These are phyloP conservation scores for Hirundichthys speculiger DNA, from an alignment of 2,113 vertebrate genomes.

Conservation along the genomic window DNA sequence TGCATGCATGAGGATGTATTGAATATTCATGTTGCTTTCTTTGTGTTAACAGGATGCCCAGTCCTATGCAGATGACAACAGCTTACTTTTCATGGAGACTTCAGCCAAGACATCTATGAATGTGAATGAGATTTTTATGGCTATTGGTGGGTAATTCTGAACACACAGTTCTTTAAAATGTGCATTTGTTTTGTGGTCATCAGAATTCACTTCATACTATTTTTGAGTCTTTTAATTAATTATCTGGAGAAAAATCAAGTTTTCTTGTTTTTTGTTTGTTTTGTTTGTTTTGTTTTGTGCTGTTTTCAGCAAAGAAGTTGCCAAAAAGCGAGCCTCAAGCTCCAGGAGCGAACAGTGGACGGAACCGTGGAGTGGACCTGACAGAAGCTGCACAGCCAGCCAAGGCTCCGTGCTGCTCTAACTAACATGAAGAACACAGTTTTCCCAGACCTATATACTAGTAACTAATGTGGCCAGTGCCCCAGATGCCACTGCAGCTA, in stretches of 20 bases:
- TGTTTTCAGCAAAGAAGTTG: constrained; percentile 88
- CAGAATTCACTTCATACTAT: background rate
- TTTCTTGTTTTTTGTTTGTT: background rate
- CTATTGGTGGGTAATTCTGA: constrained; percentile 89
- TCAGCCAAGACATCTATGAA: constrained; percentile 99
- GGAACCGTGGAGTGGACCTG: constrained; percentile 93
- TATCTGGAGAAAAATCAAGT: background rate
- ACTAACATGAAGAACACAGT: constrained; percentile 80
- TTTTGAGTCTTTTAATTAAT: background rate
- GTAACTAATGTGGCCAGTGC: constrained; percentile 69
- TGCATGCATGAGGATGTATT: background rate
- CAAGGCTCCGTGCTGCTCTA: constrained; percentile 95
- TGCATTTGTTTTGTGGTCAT: background rate
- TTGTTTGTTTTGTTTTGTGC: background rate
- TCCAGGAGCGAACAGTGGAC: constrained; percentile 83
- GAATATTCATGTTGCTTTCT: background rate
- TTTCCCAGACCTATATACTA: constrained; percentile 44
- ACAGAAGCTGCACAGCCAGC: constrained; percentile 91
- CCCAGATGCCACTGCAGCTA: constrained; percentile 72
- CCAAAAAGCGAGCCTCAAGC: constrained; percentile 95
- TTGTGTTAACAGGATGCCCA: constrained; percentile 89
- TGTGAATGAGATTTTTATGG: constrained; percentile 99
- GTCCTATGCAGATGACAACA: constrained; percentile 98
- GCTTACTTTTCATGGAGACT: constrained; percentile 98
- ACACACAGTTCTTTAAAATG: no score